Evolutionary conservation across 1,140 invertebrate genomes (phyloP), one percentile per base, ranked within the genome.

Genomic region (Bilobella aurantiaca): DNA sequence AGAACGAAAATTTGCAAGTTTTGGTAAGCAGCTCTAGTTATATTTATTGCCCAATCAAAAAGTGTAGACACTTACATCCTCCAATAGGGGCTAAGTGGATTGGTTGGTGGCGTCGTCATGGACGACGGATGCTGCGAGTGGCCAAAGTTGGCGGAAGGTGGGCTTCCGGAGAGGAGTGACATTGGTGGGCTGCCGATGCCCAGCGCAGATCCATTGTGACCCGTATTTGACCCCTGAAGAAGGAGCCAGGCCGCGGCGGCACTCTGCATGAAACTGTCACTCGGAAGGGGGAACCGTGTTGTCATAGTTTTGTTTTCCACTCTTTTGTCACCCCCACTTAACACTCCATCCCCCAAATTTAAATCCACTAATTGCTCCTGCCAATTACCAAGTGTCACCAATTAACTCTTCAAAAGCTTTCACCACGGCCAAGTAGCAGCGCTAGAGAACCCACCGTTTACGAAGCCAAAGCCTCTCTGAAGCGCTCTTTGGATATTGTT

Each of bases 241-340:
- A 63, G 27, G 12, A 63, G 29, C 61, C 61, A 63, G n/a, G 61
- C 61, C 31, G 61, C 61, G 18, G 61, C 61, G 30, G 61, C 61
- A 63, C 61, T 63, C 34, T 63, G 61, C 61, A 63, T 63, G 8
- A 63, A 63, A 53, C 31, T 63, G 25, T 62, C 59, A 62, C 59
- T 46, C 3, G 59, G 34, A 3, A 46, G 21, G n/a, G 59, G 59
- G 30, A 30, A 37, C 46, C 59, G 8, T 3, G 59, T 46, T 25
- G 59, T 62, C 59, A 62, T 62, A n/a, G 37, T 59, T 12, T 12
- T 37, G 37, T 59, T 12, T 12, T 12, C 8, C 8, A 42, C 8
- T 42, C 18, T 18, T 42, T 42, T 8, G 34, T 8, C 34, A 42
- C 34, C 34, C 34, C 34, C 8, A 42, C 34, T 12, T 12, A 12